These are phyloP conservation scores for Amphiura filiformis DNA, from an alignment of 35 echinoderm and acorn worm genomes.

Conservation along the genomic window DNA sequence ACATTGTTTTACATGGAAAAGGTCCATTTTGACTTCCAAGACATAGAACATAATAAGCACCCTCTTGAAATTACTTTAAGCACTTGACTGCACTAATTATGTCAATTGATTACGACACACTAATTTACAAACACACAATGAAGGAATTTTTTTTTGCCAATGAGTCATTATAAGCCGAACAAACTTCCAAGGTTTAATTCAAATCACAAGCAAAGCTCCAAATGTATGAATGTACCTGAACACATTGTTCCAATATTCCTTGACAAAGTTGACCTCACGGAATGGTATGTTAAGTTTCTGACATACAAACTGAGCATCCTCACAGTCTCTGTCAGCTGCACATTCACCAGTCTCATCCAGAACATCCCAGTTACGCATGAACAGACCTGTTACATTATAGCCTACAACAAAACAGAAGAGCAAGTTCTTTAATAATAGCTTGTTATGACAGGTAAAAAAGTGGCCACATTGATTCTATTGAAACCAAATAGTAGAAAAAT, in stretches of 20 bases:
- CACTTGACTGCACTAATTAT: no score
- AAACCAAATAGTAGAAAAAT: not conserved
- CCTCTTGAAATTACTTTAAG: no score
- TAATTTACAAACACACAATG: no score
- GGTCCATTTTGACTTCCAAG: no score
- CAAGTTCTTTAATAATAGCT: not conserved
- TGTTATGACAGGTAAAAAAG: not conserved
- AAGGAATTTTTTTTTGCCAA: no score
- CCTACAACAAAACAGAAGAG: slow-evolving; percentile 46
- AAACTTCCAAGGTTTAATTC: no score
- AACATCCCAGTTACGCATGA: slow-evolving; percentile 94
- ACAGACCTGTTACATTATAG: slow-evolving; percentile 79
- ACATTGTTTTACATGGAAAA: no score
- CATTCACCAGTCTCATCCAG: slow-evolving; percentile 91
- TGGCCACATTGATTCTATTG: not conserved
- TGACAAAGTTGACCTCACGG: slow-evolving; percentile 93
- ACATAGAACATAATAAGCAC: no score
- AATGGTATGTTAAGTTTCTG: slow-evolving; percentile 75
- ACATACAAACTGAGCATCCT: slow-evolving; percentile 80
- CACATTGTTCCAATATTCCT: slow-evolving; percentile 97
- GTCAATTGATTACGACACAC: no score
- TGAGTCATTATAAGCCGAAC: no score
- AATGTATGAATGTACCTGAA: slow-evolving; percentile 80
- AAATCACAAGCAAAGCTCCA: no score
- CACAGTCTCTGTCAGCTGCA: slow-evolving; percentile 65